A percentile compares a stretch with the other conserved stretches of the same genome.
Evolutionary conservation across 2,113 vertebrate species (phyloP).

Genomic region (Dipodomys spectabilis): DNA sequence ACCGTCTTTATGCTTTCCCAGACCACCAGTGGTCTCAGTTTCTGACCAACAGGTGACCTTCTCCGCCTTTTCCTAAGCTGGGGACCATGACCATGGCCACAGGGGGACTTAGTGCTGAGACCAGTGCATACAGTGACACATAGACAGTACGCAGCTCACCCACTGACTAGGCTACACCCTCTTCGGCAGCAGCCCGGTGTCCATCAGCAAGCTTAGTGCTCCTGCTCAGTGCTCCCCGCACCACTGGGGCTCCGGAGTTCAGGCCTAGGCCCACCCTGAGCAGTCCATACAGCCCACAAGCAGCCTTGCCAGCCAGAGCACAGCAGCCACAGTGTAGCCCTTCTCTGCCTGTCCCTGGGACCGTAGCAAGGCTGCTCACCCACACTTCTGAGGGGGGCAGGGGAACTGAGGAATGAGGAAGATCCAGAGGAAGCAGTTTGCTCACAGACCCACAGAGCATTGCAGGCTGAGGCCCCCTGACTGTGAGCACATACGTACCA

Average conservation of each 20-base stretch:
- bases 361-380: background rate
- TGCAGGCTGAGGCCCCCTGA: background rate
- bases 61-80: slow-evolving; percentile 88
- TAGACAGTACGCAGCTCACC: too few relatives aligned
- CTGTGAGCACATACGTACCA: background rate
- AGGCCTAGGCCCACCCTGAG: background rate
- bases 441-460: background rate
- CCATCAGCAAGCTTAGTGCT: background rate
- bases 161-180: background rate
- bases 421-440: background rate
- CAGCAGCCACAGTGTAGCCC: background rate
- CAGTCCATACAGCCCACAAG: background rate
- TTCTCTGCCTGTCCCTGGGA: background rate
- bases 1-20: slow-evolving; percentile 99
- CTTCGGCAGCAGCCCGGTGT: background rate
- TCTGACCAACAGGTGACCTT: slow-evolving; percentile 97
- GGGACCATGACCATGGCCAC: slow-evolving; percentile 32
- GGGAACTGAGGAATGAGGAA: background rate
- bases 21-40: slow-evolving; percentile 99
- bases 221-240: too few relatives aligned
- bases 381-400: too few relatives aligned
- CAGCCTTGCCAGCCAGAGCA: background rate
- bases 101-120: background rate
- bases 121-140: background rate
- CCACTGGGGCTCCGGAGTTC: too few relatives aligned